Base-by-base conservation (phyloP, 2,888 invertebrate species). In the Eulithis testata region DNA sequence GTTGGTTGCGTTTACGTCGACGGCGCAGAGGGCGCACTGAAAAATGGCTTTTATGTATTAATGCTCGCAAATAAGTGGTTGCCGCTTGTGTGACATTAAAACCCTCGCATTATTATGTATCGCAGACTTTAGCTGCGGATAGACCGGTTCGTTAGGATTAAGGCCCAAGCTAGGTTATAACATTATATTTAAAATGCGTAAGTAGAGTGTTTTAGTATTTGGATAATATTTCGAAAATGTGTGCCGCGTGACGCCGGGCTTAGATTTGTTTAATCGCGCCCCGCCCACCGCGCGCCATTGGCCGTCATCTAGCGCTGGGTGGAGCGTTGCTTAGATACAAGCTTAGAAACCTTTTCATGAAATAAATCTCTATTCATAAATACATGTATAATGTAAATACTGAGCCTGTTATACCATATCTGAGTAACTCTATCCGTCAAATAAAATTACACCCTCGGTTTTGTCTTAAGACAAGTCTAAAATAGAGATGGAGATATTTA, bases 21-120 rank as follows among this genome's bases (percentile, higher is more conserved):
- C 80, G 81, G 81, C 76, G 78, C 75, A 78, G 83, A 86, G 79
- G 85, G 83, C 80, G 80, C 79, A 76, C 89, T 91, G 91, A 91
- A 91, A 91, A 89, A 89, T 91, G 77, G 76, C 82, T 87, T 88
- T 85, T 79, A 78, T 84, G 84, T 87, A 91, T 90, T 90, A 90
- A 91, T 91, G 89, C 79, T 82, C 80, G 79, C 86, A 90, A 91
- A 91, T 90, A 87, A 89, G 87, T 84, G 86, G 89, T 87, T 89
- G 83, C 82, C 73, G 78, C 71, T 72, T 72, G 77, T 81, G 84
- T 85, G 87, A 87, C 85, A 89, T 89, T 89, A 88, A 85, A 82
- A 81, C 76, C 77, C 68, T 74, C 74, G 74, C 72, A 76, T 80
- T 80, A 84, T 86, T 82, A 83, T 79, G 75, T 75, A 79, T 79